Conservation (phyloP, 2,113 vertebrate genomes). For the Brienomyrus longianalis region DNA sequence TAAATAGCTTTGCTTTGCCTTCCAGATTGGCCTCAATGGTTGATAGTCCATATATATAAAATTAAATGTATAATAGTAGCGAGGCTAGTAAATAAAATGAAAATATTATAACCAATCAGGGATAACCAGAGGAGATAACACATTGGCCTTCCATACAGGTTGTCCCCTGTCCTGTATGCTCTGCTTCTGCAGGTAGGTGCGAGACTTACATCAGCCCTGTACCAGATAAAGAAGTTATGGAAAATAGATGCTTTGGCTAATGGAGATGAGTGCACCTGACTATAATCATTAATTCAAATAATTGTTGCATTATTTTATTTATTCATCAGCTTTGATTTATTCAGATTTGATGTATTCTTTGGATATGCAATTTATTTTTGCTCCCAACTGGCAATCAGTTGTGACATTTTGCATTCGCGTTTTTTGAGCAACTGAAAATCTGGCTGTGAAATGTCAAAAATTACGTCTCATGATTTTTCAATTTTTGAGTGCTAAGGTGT, state of each 20-base stretch:
- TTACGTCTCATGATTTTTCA: background rate
- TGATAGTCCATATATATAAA: background rate
- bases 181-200: background rate
- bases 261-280: background rate
- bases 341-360: background rate
- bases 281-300: slow-evolving; percentile 1
- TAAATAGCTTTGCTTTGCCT: background rate
- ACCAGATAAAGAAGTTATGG: background rate
- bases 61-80: background rate
- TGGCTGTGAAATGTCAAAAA: background rate
- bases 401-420: slow-evolving; percentile 2
- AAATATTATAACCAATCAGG: background rate
- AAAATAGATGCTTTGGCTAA: background rate
- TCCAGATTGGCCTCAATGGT: background rate
- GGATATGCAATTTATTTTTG: background rate
- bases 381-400: background rate
- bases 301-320: background rate
- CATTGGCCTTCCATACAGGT: background rate
- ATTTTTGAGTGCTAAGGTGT: background rate
- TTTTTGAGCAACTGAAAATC: background rate
- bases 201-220: background rate
- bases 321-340: background rate
- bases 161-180: background rate
- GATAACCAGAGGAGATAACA: too few relatives aligned
- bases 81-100: background rate